Evolutionary conservation across 2,888 invertebrate genomes (phyloP).

Genomic region (Chorisops tibialis): DNA sequence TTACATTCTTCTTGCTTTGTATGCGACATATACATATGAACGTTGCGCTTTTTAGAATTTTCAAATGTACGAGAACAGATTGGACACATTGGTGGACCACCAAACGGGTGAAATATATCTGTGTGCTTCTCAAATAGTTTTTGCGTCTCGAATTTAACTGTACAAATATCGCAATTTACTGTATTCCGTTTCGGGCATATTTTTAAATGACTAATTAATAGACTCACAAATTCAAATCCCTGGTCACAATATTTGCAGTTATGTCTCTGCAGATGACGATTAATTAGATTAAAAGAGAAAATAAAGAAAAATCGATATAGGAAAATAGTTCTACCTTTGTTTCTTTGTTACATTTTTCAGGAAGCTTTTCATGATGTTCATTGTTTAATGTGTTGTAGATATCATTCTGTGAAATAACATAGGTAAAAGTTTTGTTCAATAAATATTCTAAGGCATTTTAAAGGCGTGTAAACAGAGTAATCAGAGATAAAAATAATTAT

Average conservation of each 20-base stretch:
- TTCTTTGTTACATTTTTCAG: too few relatives aligned
- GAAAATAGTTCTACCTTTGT: too few relatives aligned
- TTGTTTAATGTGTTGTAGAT: too few relatives aligned
- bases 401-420: too few relatives aligned
- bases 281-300: too few relatives aligned
- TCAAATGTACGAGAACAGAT: background rate
- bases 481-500: too few relatives aligned
- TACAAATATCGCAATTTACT: background rate
- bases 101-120: background rate
- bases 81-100: slow-evolving; percentile 4
- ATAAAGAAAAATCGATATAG: too few relatives aligned
- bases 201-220: background rate
- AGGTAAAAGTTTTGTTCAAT: too few relatives aligned
- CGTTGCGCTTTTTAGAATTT: background rate
- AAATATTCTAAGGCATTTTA: too few relatives aligned
- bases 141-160: background rate
- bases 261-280: too few relatives aligned
- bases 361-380: too few relatives aligned
- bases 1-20: background rate
- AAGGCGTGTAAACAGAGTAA: too few relatives aligned
- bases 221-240: background rate
- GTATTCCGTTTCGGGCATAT: background rate
- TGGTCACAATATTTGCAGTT: slow-evolving; percentile 6
- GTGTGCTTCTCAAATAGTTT: background rate
- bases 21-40: background rate